Percentiles rank a stretch among this genome's conserved stretches.
These are phyloP conservation scores for Spongilla lacustris DNA, from an alignment of 37 sponge, comb jelly and placozoan genomes.

Conservation along the genomic window DNA sequence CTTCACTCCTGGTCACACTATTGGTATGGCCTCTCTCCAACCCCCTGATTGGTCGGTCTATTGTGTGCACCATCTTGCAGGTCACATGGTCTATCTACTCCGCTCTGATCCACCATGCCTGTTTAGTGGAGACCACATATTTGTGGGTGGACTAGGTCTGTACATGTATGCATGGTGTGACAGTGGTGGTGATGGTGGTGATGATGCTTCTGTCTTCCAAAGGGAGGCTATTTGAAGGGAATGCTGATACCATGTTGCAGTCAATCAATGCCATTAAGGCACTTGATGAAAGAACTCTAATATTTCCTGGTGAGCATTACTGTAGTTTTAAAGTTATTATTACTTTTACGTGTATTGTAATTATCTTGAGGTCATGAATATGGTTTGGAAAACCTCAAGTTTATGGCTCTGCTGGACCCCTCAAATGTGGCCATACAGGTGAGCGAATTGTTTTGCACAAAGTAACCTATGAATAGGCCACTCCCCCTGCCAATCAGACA, in stretches of 20 bases:
- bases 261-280: constrained; percentile 38
- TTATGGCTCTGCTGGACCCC: constrained; percentile 42
- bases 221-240: constrained; percentile 78
- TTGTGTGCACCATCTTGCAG: constrained; percentile 21
- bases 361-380: constrained; percentile 73
- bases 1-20: constrained; percentile 77
- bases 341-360: too few relatives aligned
- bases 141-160: constrained; percentile 77
- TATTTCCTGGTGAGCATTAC: constrained; percentile 63
- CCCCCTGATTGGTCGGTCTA: not conserved
- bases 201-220: not conserved
- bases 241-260: constrained; percentile 44
- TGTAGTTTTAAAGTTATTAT: not conserved
- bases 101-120: constrained; percentile 58
- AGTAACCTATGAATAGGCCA: not conserved
- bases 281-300: constrained; percentile 26
- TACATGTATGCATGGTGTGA: not conserved
- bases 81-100: constrained; percentile 71
- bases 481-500: constrained; percentile 4
- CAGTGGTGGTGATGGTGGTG: not conserved
- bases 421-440: constrained; percentile 39
- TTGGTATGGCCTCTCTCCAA: constrained; percentile 19
- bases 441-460: not conserved
- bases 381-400: constrained; percentile 50
- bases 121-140: constrained; percentile 80